These are phyloP conservation scores for Diadema setosum DNA, from an alignment of 35 echinoderm and acorn worm genomes.

Conservation along the genomic window DNA sequence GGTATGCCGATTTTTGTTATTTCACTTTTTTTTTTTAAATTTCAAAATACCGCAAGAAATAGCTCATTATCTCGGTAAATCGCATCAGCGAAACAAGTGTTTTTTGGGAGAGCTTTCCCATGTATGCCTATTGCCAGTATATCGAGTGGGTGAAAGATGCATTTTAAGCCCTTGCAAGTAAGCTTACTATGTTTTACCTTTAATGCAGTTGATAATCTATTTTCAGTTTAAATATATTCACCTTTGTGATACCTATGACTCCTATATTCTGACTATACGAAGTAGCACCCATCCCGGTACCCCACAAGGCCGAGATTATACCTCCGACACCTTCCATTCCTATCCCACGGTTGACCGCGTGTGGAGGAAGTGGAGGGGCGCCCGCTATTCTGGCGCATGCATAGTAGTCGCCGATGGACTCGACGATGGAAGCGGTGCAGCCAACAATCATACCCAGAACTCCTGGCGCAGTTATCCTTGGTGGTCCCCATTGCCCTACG, in stretches of 20 bases:
- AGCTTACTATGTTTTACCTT: too few relatives aligned
- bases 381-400: constrained; percentile 60
- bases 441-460: constrained; percentile 74
- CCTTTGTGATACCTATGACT: constrained; percentile 78
- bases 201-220: too few relatives aligned
- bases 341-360: constrained; percentile 65
- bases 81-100: too few relatives aligned
- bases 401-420: constrained; percentile 79
- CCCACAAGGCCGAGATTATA: constrained; percentile 45
- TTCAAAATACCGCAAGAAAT: too few relatives aligned
- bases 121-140: too few relatives aligned
- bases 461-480: constrained; percentile 26
- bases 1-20: too few relatives aligned
- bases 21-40: too few relatives aligned
- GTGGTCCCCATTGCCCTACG: constrained; percentile 69
- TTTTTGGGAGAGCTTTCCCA: too few relatives aligned
- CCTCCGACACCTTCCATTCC: constrained; percentile 63
- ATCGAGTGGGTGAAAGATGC: too few relatives aligned
- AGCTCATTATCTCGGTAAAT: too few relatives aligned
- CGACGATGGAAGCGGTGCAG: constrained; percentile 62
- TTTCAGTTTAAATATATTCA: too few relatives aligned
- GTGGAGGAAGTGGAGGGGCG: constrained; percentile 48
- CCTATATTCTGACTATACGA: constrained; percentile 83
- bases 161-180: too few relatives aligned
- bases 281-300: constrained; percentile 43